Evolutionary conservation across 2,888 invertebrate genomes (phyloP).

Genomic region (Drosophila greeni): DNA sequence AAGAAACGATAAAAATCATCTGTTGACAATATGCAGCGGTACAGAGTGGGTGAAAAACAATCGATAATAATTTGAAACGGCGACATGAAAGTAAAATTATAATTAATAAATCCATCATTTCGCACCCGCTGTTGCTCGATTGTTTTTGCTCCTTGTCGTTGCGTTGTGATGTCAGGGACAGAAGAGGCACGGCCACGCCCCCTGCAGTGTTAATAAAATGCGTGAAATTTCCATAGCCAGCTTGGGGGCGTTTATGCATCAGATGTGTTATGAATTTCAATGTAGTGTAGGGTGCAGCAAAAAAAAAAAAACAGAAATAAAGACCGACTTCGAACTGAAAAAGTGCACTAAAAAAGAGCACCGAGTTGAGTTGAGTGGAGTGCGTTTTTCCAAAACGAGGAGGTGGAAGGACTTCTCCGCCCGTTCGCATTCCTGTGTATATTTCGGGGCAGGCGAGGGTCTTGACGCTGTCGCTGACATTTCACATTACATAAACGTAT

Average conservation of each 20-base stretch:
- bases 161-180: constrained; percentile 28
- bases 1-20: neutral
- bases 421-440: constrained; percentile 3
- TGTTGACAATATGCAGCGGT: constrained; percentile 3
- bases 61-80: constrained; percentile 13
- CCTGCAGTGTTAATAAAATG: constrained; percentile 51
- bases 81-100: constrained; percentile 43
- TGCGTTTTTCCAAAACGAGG: constrained; percentile 51
- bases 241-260: constrained; percentile 69
- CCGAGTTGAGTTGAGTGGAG: constrained; percentile 22
- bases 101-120: constrained; percentile 61
- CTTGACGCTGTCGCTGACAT: constrained; percentile 70
- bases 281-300: constrained; percentile 36
- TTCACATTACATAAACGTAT: constrained; percentile 72
- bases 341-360: constrained; percentile 14
- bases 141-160: neutral
- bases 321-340: constrained; percentile 22
- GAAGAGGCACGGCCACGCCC: constrained; percentile 35
- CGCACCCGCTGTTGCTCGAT: constrained; percentile 10
- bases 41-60: neutral
- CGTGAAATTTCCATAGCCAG: constrained; percentile 65
- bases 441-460: constrained; percentile 30
- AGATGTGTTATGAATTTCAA: constrained; percentile 74
- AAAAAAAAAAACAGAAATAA: constrained; percentile 8
- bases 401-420: constrained; percentile 31